Conservation (phyloP, 1,140 invertebrate species). For the Anastrepha obliqua region DNA sequence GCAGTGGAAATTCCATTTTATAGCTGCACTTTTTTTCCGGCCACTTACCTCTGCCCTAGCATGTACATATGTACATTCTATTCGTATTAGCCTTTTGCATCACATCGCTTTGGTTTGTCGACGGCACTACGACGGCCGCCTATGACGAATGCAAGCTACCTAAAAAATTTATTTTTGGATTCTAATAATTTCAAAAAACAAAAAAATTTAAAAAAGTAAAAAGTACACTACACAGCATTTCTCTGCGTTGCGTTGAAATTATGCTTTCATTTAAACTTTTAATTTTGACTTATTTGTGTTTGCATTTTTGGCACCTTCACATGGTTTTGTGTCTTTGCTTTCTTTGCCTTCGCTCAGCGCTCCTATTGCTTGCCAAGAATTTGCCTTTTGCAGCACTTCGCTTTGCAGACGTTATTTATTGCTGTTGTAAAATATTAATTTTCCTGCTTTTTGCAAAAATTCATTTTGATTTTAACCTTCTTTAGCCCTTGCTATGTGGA, state of each 20-base stretch:
- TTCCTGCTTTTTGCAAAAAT: neutral
- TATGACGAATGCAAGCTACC: slow-evolving; percentile 51
- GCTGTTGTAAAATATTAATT: slow-evolving; percentile 20
- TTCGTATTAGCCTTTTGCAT: neutral
- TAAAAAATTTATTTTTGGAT: slow-evolving; percentile 54
- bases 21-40: neutral
- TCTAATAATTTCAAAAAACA: slow-evolving; percentile 46
- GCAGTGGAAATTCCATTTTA: slow-evolving; percentile 21
- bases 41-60: neutral
- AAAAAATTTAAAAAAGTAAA: neutral
- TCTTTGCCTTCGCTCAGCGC: neutral
- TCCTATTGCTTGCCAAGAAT: slow-evolving; percentile 19
- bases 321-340: slow-evolving; percentile 19
- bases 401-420: neutral
- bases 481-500: neutral
- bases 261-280: slow-evolving; percentile 15
- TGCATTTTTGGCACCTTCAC: slow-evolving; percentile 9
- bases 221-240: neutral
- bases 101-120: neutral
- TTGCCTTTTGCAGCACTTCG: neutral
- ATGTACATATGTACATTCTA: neutral
- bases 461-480: neutral
- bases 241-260: slow-evolving; percentile 17
- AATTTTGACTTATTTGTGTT: neutral
- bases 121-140: neutral